Evolutionary conservation across 2,113 vertebrate species (phyloP).

Genomic region (Solenodon paradoxus): DNA sequence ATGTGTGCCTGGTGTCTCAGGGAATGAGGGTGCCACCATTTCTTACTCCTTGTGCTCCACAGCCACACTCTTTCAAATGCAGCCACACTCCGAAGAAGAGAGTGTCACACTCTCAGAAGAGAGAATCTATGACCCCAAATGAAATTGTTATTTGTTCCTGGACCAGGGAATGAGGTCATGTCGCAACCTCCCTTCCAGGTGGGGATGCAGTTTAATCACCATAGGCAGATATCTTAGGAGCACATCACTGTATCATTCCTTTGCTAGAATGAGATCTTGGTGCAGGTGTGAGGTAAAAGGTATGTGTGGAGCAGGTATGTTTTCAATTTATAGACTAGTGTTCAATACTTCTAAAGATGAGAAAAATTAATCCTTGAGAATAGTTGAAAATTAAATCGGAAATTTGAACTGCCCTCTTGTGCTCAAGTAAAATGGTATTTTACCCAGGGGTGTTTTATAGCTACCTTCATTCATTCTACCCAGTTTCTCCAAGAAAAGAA

Average conservation of each 20-base stretch:
- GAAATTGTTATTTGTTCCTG: background rate
- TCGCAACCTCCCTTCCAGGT: rapidly evolving
- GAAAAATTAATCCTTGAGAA: background rate
- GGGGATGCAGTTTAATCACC: too few species aligned
- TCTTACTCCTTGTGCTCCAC: rapidly evolving
- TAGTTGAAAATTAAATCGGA: background rate
- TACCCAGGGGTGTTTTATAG: rapidly evolving
- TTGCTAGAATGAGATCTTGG: background rate
- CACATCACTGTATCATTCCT: too few species aligned
- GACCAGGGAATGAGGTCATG: too few species aligned
- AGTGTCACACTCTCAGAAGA: background rate
- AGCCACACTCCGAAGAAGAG: background rate
- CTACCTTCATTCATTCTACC: background rate
- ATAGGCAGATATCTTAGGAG: rapidly evolving
- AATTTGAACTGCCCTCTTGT: too few species aligned
- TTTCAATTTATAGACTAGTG: too few species aligned
- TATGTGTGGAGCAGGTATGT: rapidly evolving
- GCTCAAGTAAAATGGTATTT: rapidly evolving
- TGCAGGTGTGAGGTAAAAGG: too few species aligned
- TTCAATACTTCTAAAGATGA: background rate
- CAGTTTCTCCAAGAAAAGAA: rapidly evolving
- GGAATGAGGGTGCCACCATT: background rate
- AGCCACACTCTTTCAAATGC: background rate
- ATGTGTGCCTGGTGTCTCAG: background rate
- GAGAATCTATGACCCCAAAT: background rate